Percentiles rank a stretch among this genome's conserved stretches.
Evolutionary conservation across 2,113 vertebrate species (phyloP).

Genomic region (Erythrocercus mccallii): DNA sequence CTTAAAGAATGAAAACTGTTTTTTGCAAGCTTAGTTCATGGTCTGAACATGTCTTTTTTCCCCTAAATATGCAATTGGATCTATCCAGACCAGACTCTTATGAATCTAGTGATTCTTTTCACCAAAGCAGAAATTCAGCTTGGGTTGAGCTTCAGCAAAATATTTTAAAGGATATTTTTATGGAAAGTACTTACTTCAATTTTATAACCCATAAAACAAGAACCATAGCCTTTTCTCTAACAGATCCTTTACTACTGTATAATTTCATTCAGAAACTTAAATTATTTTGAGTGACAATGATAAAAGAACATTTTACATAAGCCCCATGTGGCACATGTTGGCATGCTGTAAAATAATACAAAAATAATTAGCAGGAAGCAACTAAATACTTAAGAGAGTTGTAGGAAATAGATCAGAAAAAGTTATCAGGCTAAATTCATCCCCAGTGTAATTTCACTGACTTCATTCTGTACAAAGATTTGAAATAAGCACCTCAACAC

Average conservation of each 20-base stretch:
- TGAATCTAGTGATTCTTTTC: not conserved
- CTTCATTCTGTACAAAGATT: not conserved
- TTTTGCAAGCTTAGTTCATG: not conserved
- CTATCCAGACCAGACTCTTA: not conserved
- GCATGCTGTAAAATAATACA: conserved; percentile 41
- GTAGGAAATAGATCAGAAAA: conserved; percentile 56
- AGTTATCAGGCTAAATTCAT: conserved; percentile 49
- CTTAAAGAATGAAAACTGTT: not conserved
- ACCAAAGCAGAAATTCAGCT: not conserved
- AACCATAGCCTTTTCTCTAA: not conserved
- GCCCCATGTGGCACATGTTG: not conserved
- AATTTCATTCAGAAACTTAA: conserved; percentile 49
- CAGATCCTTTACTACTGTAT: not conserved
- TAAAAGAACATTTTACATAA: conserved; percentile 45
- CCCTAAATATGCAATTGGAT: not conserved
- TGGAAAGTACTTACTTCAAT: not conserved
- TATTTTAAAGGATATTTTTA: not conserved
- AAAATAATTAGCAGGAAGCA: conserved; percentile 66
- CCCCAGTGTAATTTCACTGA: conserved; percentile 24
- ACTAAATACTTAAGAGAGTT: conserved; percentile 44
- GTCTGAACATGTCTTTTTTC: not conserved
- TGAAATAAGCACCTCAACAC: not conserved
- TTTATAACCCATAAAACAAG: not conserved
- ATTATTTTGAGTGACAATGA: conserved; percentile 47
- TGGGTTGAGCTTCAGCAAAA: not conserved